Conservation (phyloP, 2,113 vertebrate genomes). For the Acinonyx jubatus region DNA sequence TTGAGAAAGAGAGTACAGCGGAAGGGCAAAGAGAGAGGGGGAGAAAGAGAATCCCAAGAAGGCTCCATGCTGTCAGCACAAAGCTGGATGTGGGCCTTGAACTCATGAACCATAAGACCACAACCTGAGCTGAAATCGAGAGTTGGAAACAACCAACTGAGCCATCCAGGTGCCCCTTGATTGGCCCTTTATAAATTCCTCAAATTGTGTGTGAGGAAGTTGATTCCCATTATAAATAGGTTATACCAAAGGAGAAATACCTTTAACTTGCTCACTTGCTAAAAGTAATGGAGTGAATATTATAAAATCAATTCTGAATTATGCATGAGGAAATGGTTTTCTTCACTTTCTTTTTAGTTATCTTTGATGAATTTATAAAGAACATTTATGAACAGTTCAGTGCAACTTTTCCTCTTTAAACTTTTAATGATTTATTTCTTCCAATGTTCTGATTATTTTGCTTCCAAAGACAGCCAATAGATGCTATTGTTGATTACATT, state of each 20-base stretch:
- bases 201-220: background rate
- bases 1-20: too few species aligned
- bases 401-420: slow-evolving; percentile 1
- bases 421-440: slow-evolving; percentile 41
- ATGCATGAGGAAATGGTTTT: background rate
- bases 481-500: background rate
- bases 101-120: too few species aligned
- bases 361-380: background rate
- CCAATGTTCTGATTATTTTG: background rate
- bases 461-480: background rate
- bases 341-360: background rate
- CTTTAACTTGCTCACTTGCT: background rate
- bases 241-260: background rate
- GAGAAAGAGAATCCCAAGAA: too few species aligned
- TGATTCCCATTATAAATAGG: background rate
- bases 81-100: too few species aligned
- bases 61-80: too few species aligned
- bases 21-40: too few species aligned
- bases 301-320: background rate
- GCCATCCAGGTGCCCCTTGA: background rate
- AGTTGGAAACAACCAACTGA: too few species aligned
- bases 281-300: background rate
- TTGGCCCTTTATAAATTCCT: background rate
- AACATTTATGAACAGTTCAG: background rate
- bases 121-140: too few species aligned